Evolutionary conservation across 2,113 vertebrate species (phyloP).

Genomic region (Sinosuthora webbiana): DNA sequence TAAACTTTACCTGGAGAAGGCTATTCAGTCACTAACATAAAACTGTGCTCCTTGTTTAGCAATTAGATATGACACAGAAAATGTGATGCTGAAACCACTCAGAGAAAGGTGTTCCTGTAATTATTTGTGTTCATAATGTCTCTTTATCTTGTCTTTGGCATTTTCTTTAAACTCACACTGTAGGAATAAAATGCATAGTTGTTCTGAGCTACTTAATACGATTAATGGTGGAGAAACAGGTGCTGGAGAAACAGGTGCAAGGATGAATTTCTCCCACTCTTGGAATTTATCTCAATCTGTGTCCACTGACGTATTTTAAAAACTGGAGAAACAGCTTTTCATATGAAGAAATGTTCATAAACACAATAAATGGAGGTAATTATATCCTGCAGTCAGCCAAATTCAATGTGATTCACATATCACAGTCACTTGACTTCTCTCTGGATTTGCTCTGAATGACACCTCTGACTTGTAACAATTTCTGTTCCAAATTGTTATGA

Average conservation of each 20-base stretch:
- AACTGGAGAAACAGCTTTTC: neutral
- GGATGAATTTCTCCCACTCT: neutral
- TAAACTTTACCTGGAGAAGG: slow-evolving; percentile 12
- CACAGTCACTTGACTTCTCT: slow-evolving; percentile 53
- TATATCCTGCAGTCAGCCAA: slow-evolving; percentile 50
- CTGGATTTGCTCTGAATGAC: slow-evolving; percentile 53
- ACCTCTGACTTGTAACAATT: slow-evolving; percentile 51
- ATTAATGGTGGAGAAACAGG: neutral
- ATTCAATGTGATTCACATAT: slow-evolving; percentile 51
- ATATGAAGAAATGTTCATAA: neutral
- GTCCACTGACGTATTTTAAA: slow-evolving; percentile 20
- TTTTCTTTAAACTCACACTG: neutral
- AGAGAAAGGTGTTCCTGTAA: neutral
- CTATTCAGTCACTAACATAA: neutral
- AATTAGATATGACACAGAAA: neutral
- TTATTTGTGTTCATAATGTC: neutral
- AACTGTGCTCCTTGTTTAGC: neutral
- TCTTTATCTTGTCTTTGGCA: neutral
- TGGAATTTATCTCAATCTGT: slow-evolving; percentile 44
- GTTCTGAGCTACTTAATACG: neutral
- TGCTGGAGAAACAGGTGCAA: neutral
- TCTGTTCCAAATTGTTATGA: slow-evolving; percentile 40
- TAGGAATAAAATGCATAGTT: neutral
- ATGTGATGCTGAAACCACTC: neutral
- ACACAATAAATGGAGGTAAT: slow-evolving; percentile 52